phyloP scores from a whole-genome alignment of 2,113 vertebrate genomes.

The Pomatostomus ruficeps region DNA sequence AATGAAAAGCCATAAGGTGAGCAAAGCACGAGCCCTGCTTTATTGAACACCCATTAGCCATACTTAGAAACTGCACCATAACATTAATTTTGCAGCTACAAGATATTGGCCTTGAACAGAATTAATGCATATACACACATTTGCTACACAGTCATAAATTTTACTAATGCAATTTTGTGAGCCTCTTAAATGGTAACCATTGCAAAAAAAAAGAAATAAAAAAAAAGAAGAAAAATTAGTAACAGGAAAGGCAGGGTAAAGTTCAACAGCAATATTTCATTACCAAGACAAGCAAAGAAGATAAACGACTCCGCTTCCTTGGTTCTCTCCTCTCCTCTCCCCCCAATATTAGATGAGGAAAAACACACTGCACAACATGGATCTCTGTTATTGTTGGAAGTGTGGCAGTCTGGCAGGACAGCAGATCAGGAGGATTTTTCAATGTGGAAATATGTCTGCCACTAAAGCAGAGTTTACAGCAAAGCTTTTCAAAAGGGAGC shows the following conservation, averaged over 20 bases:
- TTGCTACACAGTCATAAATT: background rate
- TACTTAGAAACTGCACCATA: background rate
- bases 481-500: background rate
- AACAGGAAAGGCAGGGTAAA: background rate
- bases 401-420: background rate
- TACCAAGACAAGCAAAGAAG: constrained; percentile 5
- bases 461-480: background rate
- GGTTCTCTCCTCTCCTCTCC: background rate
- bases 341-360: background rate
- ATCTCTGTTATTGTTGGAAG: background rate
- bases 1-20: background rate
- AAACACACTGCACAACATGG: background rate
- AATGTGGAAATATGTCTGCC: background rate
- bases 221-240: background rate
- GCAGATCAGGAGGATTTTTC: background rate
- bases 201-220: background rate
- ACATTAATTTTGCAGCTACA: background rate
- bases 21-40: background rate
- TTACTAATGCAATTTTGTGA: background rate
- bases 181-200: background rate
- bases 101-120: background rate
- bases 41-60: background rate
- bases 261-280: constrained; percentile 23
- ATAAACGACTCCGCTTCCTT: background rate
- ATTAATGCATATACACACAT: background rate